Percentiles rank a stretch among this genome's conserved stretches.
Evolutionary conservation across 1,140 invertebrate species (phyloP).

Genomic region (Daktulosphaira vitifoliae): DNA sequence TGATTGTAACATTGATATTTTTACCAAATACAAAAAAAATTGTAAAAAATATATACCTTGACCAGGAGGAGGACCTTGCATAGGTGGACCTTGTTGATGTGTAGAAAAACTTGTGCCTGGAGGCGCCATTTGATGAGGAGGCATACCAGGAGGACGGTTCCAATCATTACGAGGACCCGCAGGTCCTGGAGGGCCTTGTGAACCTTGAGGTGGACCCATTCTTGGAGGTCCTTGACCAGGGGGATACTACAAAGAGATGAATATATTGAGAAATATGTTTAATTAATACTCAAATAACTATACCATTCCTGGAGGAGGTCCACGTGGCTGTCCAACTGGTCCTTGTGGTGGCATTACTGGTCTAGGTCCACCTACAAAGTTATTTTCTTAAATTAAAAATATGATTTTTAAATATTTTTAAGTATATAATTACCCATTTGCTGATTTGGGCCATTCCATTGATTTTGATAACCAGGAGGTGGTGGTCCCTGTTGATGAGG

Average conservation of each 20-base stretch:
- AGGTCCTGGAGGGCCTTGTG: slow-evolving; percentile 48
- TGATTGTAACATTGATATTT: neutral
- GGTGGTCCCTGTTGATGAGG: slow-evolving; percentile 34
- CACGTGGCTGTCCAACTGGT: slow-evolving; percentile 54
- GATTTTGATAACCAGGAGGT: slow-evolving; percentile 35
- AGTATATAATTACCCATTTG: slow-evolving; percentile 24
- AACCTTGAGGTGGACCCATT: slow-evolving; percentile 47
- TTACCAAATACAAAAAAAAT: neutral
- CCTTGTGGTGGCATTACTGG: slow-evolving; percentile 48
- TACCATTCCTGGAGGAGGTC: slow-evolving; percentile 54
- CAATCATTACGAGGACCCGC: slow-evolving; percentile 58
- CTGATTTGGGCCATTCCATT: slow-evolving; percentile 49
- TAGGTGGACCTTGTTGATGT: slow-evolving; percentile 45
- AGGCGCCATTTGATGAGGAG: slow-evolving; percentile 34
- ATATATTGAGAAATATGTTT: neutral
- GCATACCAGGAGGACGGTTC: slow-evolving; percentile 58
- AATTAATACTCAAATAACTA: neutral
- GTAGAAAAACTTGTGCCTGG: slow-evolving; percentile 33
- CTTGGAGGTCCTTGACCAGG: slow-evolving; percentile 49
- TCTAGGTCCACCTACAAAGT: slow-evolving; percentile 37
- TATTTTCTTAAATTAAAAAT: neutral
- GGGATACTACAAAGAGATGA: slow-evolving; percentile 44
- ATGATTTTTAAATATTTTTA: neutral
- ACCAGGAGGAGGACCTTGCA: slow-evolving; percentile 61
- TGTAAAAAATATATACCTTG: too few relatives aligned